Evolutionary conservation across 1,140 invertebrate species (phyloP).

Genomic region (Chironomus tepperi): DNA sequence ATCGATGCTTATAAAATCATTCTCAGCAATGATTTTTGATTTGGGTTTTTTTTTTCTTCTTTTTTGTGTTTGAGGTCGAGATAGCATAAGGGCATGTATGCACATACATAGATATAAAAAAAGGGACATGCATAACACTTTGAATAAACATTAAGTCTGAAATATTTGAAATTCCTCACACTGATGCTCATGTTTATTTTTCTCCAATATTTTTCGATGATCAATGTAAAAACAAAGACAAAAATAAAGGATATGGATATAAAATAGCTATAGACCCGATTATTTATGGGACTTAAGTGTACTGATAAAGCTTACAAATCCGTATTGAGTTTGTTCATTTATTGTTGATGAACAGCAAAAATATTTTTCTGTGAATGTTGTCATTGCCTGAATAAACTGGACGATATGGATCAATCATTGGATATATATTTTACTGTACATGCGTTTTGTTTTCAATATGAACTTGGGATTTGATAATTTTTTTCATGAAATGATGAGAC

Average conservation of each 20-base stretch:
- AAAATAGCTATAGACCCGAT: background rate
- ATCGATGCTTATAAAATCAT: constrained; percentile 14
- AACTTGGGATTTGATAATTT: too few relatives aligned
- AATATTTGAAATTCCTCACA: constrained; percentile 11
- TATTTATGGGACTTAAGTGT: background rate
- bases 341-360: too few relatives aligned
- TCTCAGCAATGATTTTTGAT: constrained; percentile 8
- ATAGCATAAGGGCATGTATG: background rate
- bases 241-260: background rate
- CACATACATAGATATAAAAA: background rate
- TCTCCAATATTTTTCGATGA: too few relatives aligned
- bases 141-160: constrained; percentile 9
- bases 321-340: too few relatives aligned
- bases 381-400: too few relatives aligned
- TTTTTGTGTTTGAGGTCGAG: constrained; percentile 1
- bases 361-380: too few relatives aligned
- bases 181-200: background rate
- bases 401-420: too few relatives aligned
- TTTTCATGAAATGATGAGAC: too few relatives aligned
- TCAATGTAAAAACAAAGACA: background rate
- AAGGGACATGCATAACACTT: constrained; percentile 12
- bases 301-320: too few relatives aligned
- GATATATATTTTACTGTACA: too few relatives aligned
- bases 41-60: background rate
- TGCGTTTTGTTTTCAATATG: too few relatives aligned